Evolutionary conservation across 35 echinoderm and acorn worm genomes (phyloP).

Genomic region (Lytechinus pictus): DNA sequence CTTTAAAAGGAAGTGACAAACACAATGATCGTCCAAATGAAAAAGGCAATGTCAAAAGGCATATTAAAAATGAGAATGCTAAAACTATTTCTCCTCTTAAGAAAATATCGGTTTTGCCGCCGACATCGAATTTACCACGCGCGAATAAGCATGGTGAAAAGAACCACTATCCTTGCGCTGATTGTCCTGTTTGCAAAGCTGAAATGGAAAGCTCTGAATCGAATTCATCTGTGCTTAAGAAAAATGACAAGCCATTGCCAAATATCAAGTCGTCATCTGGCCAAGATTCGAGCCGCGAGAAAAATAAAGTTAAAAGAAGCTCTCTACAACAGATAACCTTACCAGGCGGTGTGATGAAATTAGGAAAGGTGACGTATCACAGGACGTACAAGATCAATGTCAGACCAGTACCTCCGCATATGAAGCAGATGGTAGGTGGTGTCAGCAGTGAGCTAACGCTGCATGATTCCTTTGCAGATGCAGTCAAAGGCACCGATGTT

Average conservation of each 20-base stretch:
- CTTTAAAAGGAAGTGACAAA: background rate
- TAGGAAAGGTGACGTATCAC: slow-evolving; percentile 24
- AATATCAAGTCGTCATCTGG: background rate
- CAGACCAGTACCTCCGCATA: background rate
- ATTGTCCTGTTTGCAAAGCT: background rate
- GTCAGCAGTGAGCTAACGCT: background rate
- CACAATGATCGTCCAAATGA: background rate
- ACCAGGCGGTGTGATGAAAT: slow-evolving; percentile 17
- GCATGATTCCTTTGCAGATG: background rate
- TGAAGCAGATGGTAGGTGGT: slow-evolving; percentile 4
- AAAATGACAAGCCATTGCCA: slow-evolving; percentile 10
- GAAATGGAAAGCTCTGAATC: background rate
- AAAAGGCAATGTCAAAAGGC: too few species aligned
- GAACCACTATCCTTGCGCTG: background rate
- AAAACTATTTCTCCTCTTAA: background rate
- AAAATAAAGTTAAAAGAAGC: background rate
- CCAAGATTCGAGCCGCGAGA: too few species aligned
- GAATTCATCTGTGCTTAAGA: background rate
- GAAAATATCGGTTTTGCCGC: background rate
- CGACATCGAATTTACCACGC: background rate
- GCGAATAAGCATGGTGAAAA: background rate
- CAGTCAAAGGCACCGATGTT: background rate
- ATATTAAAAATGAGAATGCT: too few species aligned
- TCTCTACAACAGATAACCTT: slow-evolving; percentile 2
- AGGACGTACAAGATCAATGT: slow-evolving; percentile 47